Evolutionary conservation across 2,113 vertebrate genomes (phyloP), one percentile per base, ranked within the genome.

Genomic region (Guaruba guarouba): DNA sequence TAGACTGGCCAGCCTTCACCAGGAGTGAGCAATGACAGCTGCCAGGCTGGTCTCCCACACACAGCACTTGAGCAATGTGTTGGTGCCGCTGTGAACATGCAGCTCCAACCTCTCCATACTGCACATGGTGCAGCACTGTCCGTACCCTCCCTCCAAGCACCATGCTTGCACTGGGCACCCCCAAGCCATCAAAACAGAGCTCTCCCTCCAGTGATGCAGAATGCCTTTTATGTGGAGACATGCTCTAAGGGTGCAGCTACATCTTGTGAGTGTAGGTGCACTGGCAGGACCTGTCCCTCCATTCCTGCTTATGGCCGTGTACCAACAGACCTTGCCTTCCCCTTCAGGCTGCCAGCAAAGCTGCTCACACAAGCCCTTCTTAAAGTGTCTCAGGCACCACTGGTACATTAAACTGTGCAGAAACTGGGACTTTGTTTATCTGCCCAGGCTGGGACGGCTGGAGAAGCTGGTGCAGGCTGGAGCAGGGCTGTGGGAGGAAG

Each of bases 101-200:
- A 43, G 54, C 63, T 39, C 49, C 76, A 44, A 1, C 59, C 59
- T 31, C 61, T 67, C 73, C 84, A 13, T 19, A 39, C 16, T 19
- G 8, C 0, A 0, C 0, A 2, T 20, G 82, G 31, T 49, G 90
- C 66, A 61, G 7, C 2, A 35, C 66, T 2, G 35, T 22, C 69
- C 0, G 0, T 80, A 18, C 24, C 35, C 61, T 82, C 49, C 51
- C 55, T 49, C 51, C 0, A 0, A 81, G 77, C 46, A 4, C 31
- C 0, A 0, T 0, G 7, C 82, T 73, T 0, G 0, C 0, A 0
- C 49, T 0, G 23, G 64, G 44, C 82, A 67, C 55, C 89, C 67
- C 27, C 1, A 2, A 92, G 93, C 82, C 82, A 46, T 28, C 90
- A 19, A 17, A 82, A 67, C 67, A 31, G 66, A 86, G 54, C 75